These are phyloP conservation scores for Microchirus variegatus DNA, from an alignment of 2,797 vertebrate genomes.

Conservation along the genomic window DNA sequence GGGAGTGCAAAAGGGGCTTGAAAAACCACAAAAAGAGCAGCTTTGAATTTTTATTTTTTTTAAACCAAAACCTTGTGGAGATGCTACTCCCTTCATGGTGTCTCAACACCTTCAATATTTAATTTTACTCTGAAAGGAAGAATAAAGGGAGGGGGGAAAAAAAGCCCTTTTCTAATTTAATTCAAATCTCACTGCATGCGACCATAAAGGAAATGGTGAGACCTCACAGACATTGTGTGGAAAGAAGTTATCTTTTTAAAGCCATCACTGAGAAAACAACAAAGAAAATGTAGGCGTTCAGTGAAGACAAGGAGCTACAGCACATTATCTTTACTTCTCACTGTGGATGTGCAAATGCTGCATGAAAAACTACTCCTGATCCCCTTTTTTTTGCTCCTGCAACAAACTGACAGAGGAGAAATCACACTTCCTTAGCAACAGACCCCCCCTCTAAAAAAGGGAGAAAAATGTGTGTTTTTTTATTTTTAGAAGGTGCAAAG, in stretches of 20 bases:
- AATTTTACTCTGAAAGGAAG: slow-evolving; percentile 28
- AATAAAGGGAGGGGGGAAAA: background rate
- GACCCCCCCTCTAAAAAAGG: slow-evolving; percentile 8
- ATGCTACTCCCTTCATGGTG: slow-evolving; percentile 11
- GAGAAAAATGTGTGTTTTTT: slow-evolving; percentile 28
- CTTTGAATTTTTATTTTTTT: slow-evolving; percentile 1
- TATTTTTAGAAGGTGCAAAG: slow-evolving; percentile 79
- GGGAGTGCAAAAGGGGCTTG: background rate
- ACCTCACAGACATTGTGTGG: slow-evolving; percentile 21
- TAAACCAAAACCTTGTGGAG: background rate
- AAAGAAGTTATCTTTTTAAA: slow-evolving; percentile 32
- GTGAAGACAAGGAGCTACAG: slow-evolving; percentile 10
- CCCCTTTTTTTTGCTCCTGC: slow-evolving; percentile 54
- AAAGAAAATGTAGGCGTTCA: slow-evolving; percentile 23
- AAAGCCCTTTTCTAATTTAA: slow-evolving; percentile 18
- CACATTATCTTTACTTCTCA: slow-evolving; percentile 31
- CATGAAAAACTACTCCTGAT: slow-evolving; percentile 31
- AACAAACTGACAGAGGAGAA: slow-evolving; percentile 52
- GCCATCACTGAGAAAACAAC: slow-evolving; percentile 10
- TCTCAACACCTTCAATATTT: slow-evolving; percentile 34
- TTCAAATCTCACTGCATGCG: slow-evolving; percentile 31
- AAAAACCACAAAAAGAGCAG: slow-evolving; percentile 11
- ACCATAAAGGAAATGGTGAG: slow-evolving; percentile 40
- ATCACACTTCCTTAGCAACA: slow-evolving; percentile 72
- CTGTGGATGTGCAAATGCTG: slow-evolving; percentile 68